These are phyloP conservation scores for Clarias fuscus DNA, from an alignment of 2,797 vertebrate species.

Conservation along the genomic window DNA sequence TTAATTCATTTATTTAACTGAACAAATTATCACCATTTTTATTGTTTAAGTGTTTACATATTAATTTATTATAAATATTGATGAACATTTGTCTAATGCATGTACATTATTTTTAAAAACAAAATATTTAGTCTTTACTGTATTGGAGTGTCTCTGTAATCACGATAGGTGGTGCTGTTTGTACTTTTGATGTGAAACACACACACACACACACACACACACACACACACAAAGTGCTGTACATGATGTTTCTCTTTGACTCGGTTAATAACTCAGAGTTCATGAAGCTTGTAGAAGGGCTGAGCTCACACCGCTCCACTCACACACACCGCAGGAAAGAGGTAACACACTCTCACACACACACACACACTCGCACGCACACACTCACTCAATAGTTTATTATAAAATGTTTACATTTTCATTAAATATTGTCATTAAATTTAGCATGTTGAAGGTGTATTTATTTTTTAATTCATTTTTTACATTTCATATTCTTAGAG, in stretches of 20 bases:
- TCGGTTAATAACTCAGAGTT: constrained; percentile 64
- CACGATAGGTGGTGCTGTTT: not conserved
- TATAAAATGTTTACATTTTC: not conserved
- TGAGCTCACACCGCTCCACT: constrained; percentile 61
- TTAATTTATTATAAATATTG: not conserved
- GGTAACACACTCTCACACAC: too few species aligned
- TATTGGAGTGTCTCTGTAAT: not conserved
- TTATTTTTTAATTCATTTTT: not conserved
- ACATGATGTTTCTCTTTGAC: constrained; percentile 61
- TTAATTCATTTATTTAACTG: too few species aligned
- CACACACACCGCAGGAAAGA: constrained; percentile 39
- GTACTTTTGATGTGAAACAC: not conserved
- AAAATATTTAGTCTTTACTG: too few species aligned
- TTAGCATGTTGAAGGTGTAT: too few species aligned
- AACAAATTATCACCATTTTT: too few species aligned
- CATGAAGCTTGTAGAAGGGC: constrained; percentile 66
- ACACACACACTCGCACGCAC: not conserved
- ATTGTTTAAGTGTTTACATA: not conserved
- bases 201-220: not conserved
- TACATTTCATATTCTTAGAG: not conserved
- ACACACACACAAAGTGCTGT: not conserved
- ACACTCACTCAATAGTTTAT: not conserved
- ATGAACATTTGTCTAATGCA: not conserved
- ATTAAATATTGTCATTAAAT: not conserved
- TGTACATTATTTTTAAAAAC: not conserved